Evolutionary conservation across 2,113 vertebrate genomes (phyloP).

Genomic region (Burhinus bistriatus): DNA sequence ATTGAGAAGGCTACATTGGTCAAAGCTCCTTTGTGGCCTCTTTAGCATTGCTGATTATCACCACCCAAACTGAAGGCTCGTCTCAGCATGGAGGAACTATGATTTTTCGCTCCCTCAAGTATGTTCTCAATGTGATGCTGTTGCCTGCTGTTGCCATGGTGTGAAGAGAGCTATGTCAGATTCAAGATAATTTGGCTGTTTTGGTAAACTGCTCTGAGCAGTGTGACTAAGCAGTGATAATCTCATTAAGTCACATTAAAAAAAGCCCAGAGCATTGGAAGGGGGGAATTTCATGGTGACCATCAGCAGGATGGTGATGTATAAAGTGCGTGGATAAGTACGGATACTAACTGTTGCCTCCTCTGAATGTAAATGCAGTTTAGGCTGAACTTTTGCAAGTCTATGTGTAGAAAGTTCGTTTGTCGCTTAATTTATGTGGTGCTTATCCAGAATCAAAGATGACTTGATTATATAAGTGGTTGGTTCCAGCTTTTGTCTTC

Average conservation of each 20-base stretch:
- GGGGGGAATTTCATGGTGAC: not conserved
- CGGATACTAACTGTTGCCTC: not conserved
- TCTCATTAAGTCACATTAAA: slow-evolving; percentile 42
- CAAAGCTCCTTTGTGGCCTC: not conserved
- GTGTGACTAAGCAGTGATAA: slow-evolving; percentile 46
- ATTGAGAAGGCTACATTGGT: not conserved
- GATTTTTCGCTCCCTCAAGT: not conserved
- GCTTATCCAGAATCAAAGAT: not conserved
- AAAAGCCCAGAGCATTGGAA: not conserved
- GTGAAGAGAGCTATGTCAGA: not conserved
- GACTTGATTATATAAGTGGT: not conserved
- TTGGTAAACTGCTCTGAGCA: slow-evolving; percentile 47
- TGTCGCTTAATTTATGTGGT: not conserved
- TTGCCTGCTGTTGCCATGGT: slow-evolving; percentile 31
- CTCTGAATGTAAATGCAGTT: not conserved
- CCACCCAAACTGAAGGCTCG: not conserved
- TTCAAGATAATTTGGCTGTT: slow-evolving; percentile 51
- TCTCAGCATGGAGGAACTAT: not conserved
- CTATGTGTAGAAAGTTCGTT: not conserved
- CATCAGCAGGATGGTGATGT: not conserved
- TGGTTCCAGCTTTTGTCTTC: not conserved
- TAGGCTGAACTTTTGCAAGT: not conserved
- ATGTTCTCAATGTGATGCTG: not conserved
- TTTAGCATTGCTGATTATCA: not conserved
- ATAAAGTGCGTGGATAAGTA: not conserved